These are phyloP conservation scores for Caenorhabditis zanzibari DNA, from an alignment of 2,888 invertebrate species.

Conservation along the genomic window DNA sequence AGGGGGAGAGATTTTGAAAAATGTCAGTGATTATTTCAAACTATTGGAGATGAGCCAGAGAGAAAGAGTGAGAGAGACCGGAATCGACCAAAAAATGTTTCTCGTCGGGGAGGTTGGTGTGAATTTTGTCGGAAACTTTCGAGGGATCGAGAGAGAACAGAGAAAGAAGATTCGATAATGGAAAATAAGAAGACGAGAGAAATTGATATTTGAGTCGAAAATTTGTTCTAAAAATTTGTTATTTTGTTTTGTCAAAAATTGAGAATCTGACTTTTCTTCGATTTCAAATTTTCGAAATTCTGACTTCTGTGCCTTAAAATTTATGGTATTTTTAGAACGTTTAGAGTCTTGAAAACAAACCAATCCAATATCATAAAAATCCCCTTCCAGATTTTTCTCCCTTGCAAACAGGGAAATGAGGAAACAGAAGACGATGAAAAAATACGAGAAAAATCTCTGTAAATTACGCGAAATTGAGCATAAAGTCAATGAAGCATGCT, in stretches of 20 bases:
- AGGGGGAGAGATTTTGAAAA: conserved; percentile 42
- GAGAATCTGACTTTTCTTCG: too few species aligned
- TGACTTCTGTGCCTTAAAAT: too few species aligned
- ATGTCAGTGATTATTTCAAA: conserved; percentile 50
- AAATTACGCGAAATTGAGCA: conserved; percentile 39
- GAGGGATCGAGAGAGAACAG: not conserved
- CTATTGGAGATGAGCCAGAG: conserved; percentile 9
- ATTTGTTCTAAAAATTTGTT: too few species aligned
- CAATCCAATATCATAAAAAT: conserved; percentile 40
- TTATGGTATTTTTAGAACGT: too few species aligned
- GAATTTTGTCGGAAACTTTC: not conserved
- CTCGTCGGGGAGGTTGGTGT: conserved; percentile 49
- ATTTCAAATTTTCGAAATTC: too few species aligned
- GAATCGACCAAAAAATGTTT: conserved; percentile 50
- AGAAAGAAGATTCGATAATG: not conserved
- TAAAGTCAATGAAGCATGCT: conserved; percentile 49
- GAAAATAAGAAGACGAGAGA: conserved; percentile 16
- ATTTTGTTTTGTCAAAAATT: too few species aligned
- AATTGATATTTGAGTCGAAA: not conserved
- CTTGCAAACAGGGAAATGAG: conserved; percentile 3
- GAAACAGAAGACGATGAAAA: not conserved
- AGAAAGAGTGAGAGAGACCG: not conserved
- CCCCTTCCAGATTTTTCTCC: not conserved
- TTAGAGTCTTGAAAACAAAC: too few species aligned
- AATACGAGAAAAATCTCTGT: conserved; percentile 8